These are phyloP conservation scores for Drosophila monieri DNA, from an alignment of 2,888 invertebrate species.

Conservation along the genomic window DNA sequence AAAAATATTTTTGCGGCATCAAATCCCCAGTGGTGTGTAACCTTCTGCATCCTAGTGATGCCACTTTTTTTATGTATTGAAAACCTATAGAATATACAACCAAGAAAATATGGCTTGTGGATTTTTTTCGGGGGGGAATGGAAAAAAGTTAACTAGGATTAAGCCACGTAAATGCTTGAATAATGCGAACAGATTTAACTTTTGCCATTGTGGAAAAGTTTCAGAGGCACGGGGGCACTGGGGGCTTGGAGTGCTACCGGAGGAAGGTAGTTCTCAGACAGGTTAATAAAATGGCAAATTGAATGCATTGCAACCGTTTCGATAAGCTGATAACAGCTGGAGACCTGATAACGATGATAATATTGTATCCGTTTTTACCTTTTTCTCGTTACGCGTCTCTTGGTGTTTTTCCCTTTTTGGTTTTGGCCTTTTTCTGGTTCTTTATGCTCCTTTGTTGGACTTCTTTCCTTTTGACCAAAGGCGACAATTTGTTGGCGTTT, in stretches of 20 bases:
- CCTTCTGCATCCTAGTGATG: not conserved
- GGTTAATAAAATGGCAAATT: conserved; percentile 66
- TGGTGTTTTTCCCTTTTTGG: conserved; percentile 1
- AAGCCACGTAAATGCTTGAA: conserved; percentile 61
- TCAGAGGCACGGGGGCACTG: conserved; percentile 1
- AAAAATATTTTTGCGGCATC: conserved; percentile 31
- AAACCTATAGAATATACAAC: conserved; percentile 31
- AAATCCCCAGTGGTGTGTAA: conserved; percentile 15
- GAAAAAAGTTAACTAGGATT: conserved; percentile 35
- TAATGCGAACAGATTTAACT: conserved; percentile 67
- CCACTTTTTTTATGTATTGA: conserved; percentile 27
- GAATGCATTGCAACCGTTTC: conserved; percentile 51
- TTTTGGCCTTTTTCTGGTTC: not conserved
- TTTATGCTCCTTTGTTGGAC: conserved; percentile 12
- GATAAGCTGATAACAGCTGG: conserved; percentile 53
- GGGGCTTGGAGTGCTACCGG: not conserved
- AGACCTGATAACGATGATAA: conserved; percentile 53
- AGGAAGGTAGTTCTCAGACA: conserved; percentile 29
- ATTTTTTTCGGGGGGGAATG: not conserved
- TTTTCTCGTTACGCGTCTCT: conserved; percentile 8
- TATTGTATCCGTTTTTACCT: conserved; percentile 59
- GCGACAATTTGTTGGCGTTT: conserved; percentile 69
- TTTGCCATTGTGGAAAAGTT: conserved; percentile 56
- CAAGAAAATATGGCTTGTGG: conserved; percentile 17
- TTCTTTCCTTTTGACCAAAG: conserved; percentile 46